phyloP scores from a whole-genome alignment of 2,888 invertebrate species.

The Papilio protenor region DNA sequence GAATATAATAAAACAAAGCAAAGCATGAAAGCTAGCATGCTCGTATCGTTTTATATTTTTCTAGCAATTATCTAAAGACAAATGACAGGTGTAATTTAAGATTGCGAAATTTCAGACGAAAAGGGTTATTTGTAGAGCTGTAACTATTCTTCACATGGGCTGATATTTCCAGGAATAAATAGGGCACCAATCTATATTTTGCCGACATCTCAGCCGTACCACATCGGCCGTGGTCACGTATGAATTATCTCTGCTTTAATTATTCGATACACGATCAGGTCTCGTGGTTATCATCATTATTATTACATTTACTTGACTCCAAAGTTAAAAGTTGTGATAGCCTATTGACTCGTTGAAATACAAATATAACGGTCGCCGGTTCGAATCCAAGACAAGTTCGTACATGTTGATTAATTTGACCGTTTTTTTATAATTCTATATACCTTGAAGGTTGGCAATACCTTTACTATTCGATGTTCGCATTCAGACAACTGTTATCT shows the following conservation, averaged over 20 bases:
- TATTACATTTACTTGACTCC: constrained; percentile 9
- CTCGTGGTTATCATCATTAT: constrained; percentile 14
- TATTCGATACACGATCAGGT: constrained; percentile 14
- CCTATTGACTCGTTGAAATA: constrained; percentile 4
- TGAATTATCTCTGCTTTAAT: constrained; percentile 13
- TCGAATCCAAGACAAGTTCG: background rate
- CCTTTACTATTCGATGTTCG: too few species aligned
- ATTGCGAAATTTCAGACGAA: too few species aligned
- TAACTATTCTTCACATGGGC: too few species aligned
- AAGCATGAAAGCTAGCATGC: too few species aligned
- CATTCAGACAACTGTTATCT: background rate
- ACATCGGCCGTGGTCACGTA: background rate
- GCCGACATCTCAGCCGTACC: background rate
- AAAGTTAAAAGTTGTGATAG: constrained; percentile 9
- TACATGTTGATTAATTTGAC: background rate
- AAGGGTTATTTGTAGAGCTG: too few species aligned
- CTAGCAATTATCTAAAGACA: too few species aligned
- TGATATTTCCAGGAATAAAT: background rate
- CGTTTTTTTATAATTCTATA: background rate
- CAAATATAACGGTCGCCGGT: constrained; percentile 7
- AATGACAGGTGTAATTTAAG: too few species aligned
- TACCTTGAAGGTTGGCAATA: too few species aligned
- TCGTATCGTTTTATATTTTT: too few species aligned
- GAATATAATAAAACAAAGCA: too few species aligned
- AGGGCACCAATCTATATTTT: background rate